Conservation (phyloP, 2,797 vertebrate genomes). For the Spea hammondii region DNA sequence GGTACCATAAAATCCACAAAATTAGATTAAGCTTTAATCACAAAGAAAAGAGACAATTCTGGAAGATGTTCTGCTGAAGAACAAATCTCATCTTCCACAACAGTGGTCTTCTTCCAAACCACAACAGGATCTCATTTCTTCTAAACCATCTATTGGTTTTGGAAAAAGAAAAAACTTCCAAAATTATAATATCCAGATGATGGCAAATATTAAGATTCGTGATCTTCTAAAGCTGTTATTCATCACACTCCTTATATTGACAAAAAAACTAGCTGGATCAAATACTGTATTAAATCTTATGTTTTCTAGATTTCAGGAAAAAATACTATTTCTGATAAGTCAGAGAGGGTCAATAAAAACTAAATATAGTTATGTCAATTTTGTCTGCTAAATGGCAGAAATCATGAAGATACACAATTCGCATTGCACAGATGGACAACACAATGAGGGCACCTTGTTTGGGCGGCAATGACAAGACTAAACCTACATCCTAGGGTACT, state of each 20-base stretch:
- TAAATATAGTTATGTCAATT: no score
- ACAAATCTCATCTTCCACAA: constrained; percentile 24
- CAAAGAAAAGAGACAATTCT: constrained; percentile 18
- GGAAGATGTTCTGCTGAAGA: constrained; percentile 19
- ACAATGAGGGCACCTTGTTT: no score
- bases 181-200: constrained; percentile 42
- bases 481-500: no score
- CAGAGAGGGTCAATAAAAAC: no score
- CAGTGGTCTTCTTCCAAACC: constrained; percentile 42
- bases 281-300: not conserved
- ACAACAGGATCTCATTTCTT: constrained; percentile 34
- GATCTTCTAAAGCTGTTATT: constrained; percentile 27
- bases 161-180: constrained; percentile 34
- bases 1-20: not conserved
- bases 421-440: no score
- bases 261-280: not conserved
- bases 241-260: not conserved
- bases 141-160: constrained; percentile 40
- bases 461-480: no score
- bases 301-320: no score
- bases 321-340: no score
- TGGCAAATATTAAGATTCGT: constrained; percentile 34
- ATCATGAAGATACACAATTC: no score
- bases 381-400: no score
- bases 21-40: constrained; percentile 5